Conservation (phyloP, 2,113 vertebrate species). For the Phalacrocorax pelagicus region DNA sequence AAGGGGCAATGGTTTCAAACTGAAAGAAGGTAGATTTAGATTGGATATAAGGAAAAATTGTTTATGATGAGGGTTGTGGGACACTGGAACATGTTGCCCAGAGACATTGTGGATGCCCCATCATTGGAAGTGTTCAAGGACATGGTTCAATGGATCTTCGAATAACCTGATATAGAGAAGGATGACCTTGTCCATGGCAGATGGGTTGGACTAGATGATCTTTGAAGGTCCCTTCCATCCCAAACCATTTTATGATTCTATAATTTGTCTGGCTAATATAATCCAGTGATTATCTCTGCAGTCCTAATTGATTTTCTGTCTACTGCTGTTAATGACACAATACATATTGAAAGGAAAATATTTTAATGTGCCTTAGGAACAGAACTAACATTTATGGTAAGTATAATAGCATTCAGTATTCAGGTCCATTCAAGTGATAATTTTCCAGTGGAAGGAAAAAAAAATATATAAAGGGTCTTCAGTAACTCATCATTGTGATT, state of each 20-base stretch:
- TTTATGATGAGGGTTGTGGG: background rate
- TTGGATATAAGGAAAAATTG: background rate
- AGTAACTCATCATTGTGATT: background rate
- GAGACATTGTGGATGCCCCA: background rate
- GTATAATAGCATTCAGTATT: background rate
- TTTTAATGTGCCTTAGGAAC: background rate
- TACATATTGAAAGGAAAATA: background rate
- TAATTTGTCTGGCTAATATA: background rate
- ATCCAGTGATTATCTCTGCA: background rate
- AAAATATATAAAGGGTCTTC: background rate
- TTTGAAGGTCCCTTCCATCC: background rate
- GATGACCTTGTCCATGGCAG: background rate
- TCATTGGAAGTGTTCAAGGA: background rate
- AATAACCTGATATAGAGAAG: background rate
- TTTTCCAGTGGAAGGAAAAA: background rate
- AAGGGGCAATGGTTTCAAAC: background rate
- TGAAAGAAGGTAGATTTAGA: background rate
- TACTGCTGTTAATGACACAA: background rate
- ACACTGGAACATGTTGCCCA: background rate
- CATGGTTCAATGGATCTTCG: background rate
- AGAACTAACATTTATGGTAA: background rate
- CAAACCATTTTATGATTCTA: background rate
- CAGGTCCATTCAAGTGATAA: background rate
- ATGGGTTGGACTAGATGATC: background rate
- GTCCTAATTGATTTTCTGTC: background rate